Evolutionary conservation across 92 coral and sea anemone species (phyloP), one percentile per base, ranked within the genome.

Genomic region (Muricea muricata): DNA sequence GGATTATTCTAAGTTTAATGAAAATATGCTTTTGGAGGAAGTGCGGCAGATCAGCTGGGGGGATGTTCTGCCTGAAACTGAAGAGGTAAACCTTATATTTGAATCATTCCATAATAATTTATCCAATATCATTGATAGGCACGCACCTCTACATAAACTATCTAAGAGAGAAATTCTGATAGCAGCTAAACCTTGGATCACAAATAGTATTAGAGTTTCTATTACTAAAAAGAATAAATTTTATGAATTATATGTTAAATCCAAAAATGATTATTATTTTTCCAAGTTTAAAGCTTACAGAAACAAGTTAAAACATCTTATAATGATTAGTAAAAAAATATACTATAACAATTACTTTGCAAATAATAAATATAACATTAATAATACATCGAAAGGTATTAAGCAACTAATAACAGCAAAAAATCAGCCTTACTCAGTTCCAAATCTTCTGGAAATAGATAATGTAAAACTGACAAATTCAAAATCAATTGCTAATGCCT

Each of bases 381-480:
- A 78, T 0, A 66, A 86, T 28, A 89, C 92, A 31, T 89, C 90
- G 92, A 57, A 55, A 79, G 92, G 78, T 24, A 89, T 89, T 71
- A 89, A 89, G 67, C 56, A 81, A 10, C 56, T 86, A 6, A 20
- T 58, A 58, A 71, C 25, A n/a, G n/a, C n/a, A n/a, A n/a, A n/a
- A n/a, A n/a, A n/a, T n/a, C n/a, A n/a, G n/a, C n/a, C n/a, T n/a
- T n/a, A n/a, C n/a, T 89, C 31, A 67, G 86, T 15, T 21, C 31
- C 74, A 52, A 26, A 41, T 78, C 57, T 41, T 85, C 78, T 39
- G 41, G 71, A 78, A 54, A 28, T 9, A 58, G 85, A 65, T 17
- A 25, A 30, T 78, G 68, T 7, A 7, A 48, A 29, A 63, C 40
- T 57, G 45, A 86, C 31, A 58, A 20, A 58, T 58, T 7, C 67